These are phyloP conservation scores for Cepaea hortensis DNA, from an alignment of 2,888 invertebrate species.

Conservation along the genomic window DNA sequence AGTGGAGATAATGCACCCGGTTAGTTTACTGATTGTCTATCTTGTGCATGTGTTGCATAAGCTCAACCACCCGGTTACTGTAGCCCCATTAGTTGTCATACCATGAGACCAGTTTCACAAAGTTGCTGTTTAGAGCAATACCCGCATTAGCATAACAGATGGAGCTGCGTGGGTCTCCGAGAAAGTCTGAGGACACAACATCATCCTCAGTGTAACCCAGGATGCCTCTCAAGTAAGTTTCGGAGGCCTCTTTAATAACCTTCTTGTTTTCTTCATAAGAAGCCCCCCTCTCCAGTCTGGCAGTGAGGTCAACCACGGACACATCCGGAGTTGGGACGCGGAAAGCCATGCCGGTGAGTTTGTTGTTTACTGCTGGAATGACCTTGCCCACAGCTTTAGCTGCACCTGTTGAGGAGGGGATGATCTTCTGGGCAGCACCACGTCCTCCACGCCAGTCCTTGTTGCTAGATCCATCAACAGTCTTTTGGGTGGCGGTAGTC, in stretches of 20 bases:
- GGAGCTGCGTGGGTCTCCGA: constrained; percentile 91
- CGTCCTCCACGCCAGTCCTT: constrained; percentile 99
- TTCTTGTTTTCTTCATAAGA: constrained; percentile 92
- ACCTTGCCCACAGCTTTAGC: constrained; percentile 85
- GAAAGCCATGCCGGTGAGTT: constrained; percentile 99
- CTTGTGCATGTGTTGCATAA: constrained; percentile 89
- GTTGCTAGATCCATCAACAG: constrained; percentile 83
- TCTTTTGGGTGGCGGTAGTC: too few species aligned
- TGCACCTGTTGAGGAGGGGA: too few species aligned
- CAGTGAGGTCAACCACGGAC: constrained; percentile 97
- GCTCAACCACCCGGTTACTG: constrained; percentile 96
- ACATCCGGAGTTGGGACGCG: constrained; percentile 97
- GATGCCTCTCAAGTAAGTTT: constrained; percentile 91
- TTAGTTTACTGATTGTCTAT: constrained; percentile 45
- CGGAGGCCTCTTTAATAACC: constrained; percentile 87
- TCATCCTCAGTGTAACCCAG: constrained; percentile 96
- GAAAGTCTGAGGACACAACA: constrained; percentile 97
- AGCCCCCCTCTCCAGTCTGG: constrained; percentile 81
- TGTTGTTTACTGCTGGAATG: constrained; percentile 96
- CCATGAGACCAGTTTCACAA: constrained; percentile 99
- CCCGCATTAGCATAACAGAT: constrained; percentile 98
- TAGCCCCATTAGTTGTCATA: constrained; percentile 99
- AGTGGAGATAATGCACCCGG: too few species aligned
- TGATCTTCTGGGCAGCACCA: constrained; percentile 78
- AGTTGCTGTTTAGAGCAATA: constrained; percentile 93